Percentiles rank a stretch among this genome's conserved stretches.
Evolutionary conservation across 2,888 invertebrate species (phyloP).

Genomic region (Pandemis cinnamomeana): DNA sequence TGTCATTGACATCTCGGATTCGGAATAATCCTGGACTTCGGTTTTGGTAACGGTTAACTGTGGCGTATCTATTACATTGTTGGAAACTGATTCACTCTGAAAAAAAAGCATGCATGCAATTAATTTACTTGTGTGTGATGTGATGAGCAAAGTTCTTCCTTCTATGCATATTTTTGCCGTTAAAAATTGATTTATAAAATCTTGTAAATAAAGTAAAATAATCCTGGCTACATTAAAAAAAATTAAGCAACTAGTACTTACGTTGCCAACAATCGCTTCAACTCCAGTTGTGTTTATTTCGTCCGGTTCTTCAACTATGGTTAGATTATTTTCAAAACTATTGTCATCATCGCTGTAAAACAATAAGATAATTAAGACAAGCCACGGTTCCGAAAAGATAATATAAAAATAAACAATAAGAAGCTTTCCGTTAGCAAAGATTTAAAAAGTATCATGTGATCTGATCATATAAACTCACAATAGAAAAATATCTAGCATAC

Average conservation of each 20-base stretch:
- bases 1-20: conserved; percentile 54
- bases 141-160: too few relatives aligned
- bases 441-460: too few relatives aligned
- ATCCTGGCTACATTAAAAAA: too few relatives aligned
- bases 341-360: conserved; percentile 48
- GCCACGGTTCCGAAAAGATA: neutral
- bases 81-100: conserved; percentile 32
- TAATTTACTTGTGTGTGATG: too few relatives aligned
- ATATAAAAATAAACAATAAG: too few relatives aligned
- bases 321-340: conserved; percentile 24
- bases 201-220: too few relatives aligned
- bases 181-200: too few relatives aligned
- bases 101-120: neutral
- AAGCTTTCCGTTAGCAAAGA: too few relatives aligned
- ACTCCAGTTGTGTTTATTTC: neutral
- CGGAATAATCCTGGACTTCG: conserved; percentile 45
- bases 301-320: conserved; percentile 32
- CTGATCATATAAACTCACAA: too few relatives aligned
- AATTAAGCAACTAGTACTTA: conserved; percentile 5
- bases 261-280: neutral
- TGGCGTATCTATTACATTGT: conserved; percentile 38
- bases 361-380: neutral
- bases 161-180: too few relatives aligned
- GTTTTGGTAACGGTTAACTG: conserved; percentile 48
- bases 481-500: conserved; percentile 43